Evolutionary conservation across 2,888 invertebrate genomes (phyloP).

Genomic region (Ptychoptera albimana): DNA sequence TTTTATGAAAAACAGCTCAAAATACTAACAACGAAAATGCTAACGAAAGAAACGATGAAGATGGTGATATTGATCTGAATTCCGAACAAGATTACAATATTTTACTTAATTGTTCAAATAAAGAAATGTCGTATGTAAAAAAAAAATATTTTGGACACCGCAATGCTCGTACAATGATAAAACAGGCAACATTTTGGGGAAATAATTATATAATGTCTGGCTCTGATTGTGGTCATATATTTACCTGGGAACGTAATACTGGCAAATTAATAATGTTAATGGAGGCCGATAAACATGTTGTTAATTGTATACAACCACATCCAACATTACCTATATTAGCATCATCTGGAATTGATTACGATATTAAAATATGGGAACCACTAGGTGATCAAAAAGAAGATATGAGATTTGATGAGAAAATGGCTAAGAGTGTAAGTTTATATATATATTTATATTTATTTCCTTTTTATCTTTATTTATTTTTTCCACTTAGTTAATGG

Average conservation of each 20-base stretch:
- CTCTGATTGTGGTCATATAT: conserved; percentile 80
- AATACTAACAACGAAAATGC: conserved; percentile 7
- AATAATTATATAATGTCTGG: conserved; percentile 66
- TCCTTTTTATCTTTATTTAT: conserved; percentile 6
- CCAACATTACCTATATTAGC: conserved; percentile 59
- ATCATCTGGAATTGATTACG: conserved; percentile 78
- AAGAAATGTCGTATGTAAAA: conserved; percentile 32
- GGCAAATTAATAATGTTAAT: conserved; percentile 56
- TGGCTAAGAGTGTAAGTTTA: conserved; percentile 44
- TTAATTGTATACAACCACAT: conserved; percentile 75
- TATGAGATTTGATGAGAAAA: conserved; percentile 37
- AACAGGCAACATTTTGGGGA: conserved; percentile 77
- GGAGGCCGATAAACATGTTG: conserved; percentile 67
- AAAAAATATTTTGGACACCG: conserved; percentile 63
- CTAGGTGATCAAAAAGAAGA: conserved; percentile 36
- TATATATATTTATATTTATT: not conserved
- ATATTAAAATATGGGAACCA: conserved; percentile 72
- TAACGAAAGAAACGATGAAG: conserved; percentile 12
- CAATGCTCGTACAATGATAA: conserved; percentile 67
- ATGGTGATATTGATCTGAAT: conserved; percentile 14
- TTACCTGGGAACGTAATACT: conserved; percentile 60
- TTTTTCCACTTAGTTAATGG: conserved; percentile 42
- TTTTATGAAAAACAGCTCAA: not conserved
- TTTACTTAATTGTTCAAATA: conserved; percentile 11
- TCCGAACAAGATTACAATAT: conserved; percentile 16